Conservation (phyloP, 1,140 invertebrate genomes). For the Octopus bimaculoides region DNA sequence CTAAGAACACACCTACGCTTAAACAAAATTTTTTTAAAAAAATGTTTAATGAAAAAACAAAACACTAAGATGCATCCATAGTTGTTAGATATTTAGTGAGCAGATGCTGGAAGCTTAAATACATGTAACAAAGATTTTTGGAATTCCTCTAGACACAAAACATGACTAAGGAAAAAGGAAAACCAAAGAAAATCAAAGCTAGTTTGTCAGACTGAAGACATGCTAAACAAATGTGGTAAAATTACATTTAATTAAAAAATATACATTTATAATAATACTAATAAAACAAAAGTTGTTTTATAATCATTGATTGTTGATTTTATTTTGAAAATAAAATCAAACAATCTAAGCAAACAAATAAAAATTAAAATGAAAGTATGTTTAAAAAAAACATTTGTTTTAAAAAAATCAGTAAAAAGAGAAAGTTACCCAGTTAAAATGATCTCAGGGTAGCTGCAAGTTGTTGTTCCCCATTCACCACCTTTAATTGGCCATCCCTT, state of each 20-base stretch:
- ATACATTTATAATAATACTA: no score
- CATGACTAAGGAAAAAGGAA: neutral
- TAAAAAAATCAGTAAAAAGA: neutral
- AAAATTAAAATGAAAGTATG: neutral
- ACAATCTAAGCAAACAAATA: neutral
- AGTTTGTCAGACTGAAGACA: no score
- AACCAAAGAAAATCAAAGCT: no score
- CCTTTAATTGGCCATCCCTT: slow-evolving; percentile 85
- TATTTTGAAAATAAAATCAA: no score
- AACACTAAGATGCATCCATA: neutral
- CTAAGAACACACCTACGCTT: no score
- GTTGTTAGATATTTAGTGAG: slow-evolving; percentile 7
- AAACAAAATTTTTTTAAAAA: no score
- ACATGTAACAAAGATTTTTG: neutral
- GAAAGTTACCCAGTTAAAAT: slow-evolving; percentile 77
- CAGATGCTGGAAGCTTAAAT: neutral
- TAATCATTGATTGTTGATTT: no score
- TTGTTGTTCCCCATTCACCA: slow-evolving; percentile 88
- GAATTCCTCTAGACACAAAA: neutral
- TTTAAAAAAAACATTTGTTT: slow-evolving; percentile 10
- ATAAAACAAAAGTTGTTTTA: no score
- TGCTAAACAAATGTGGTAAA: no score
- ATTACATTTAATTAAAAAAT: no score
- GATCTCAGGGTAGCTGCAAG: slow-evolving; percentile 94
- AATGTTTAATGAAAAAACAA: no score